These are phyloP conservation scores for Holothuria leucospilota DNA, from an alignment of 53 echinoderm and acorn worm species.

Conservation along the genomic window DNA sequence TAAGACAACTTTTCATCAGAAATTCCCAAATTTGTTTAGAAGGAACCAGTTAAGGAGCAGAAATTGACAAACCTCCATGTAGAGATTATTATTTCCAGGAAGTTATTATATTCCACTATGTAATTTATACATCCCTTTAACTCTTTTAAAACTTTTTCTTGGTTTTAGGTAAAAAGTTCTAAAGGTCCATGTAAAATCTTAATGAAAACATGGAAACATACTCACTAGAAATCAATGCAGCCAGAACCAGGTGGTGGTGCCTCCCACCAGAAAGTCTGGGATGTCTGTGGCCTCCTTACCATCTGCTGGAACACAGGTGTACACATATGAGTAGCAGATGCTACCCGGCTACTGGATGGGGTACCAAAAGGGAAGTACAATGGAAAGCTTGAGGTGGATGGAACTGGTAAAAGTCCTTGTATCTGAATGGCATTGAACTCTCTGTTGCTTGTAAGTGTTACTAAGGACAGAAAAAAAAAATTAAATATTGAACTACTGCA, in stretches of 20 bases:
- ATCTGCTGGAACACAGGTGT: constrained; percentile 67
- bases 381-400: constrained; percentile 27
- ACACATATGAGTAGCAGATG: constrained; percentile 64
- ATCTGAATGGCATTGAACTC: constrained; percentile 66
- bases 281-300: constrained; percentile 47
- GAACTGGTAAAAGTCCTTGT: constrained; percentile 59
- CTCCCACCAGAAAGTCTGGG: constrained; percentile 65
- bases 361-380: neutral
- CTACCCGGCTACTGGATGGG: neutral
- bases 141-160: no score
- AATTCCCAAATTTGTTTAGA: no score
- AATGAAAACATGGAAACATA: neutral
- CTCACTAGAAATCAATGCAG: constrained; percentile 93
- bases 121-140: no score
- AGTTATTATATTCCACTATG: no score
- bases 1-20: no score
- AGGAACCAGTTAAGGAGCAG: no score
- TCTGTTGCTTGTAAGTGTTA: constrained; percentile 65
- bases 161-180: no score
- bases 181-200: no score
- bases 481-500: neutral
- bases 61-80: no score
- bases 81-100: no score
- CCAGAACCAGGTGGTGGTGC: constrained; percentile 82
- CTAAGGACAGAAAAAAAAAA: constrained; percentile 38